Percentiles rank a stretch among this genome's conserved stretches.
Conservation (phyloP, 2,888 invertebrate species). For the Sesamia inferens region DNA sequence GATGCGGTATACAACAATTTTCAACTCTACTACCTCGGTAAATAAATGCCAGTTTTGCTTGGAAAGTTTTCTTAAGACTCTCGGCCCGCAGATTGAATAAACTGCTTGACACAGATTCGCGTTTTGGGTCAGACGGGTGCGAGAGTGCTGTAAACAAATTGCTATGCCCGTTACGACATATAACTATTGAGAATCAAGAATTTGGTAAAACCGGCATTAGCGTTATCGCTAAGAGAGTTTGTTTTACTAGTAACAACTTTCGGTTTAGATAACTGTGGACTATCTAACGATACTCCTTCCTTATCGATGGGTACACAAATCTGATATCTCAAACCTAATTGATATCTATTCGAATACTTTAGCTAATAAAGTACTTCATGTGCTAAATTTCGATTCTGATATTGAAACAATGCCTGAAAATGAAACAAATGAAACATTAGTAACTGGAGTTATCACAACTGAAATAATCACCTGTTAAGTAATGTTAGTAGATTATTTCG, state of each 20-base stretch:
- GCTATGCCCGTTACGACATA: constrained; percentile 83
- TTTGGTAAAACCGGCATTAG: constrained; percentile 30
- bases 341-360: constrained; percentile 11
- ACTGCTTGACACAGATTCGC: constrained; percentile 90
- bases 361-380: neutral
- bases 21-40: constrained; percentile 68
- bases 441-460: constrained; percentile 1
- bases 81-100: constrained; percentile 88
- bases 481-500: constrained; percentile 41
- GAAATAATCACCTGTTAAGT: constrained; percentile 47
- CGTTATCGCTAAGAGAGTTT: constrained; percentile 1
- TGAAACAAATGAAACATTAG: constrained; percentile 11
- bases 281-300: neutral
- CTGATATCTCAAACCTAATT: constrained; percentile 22
- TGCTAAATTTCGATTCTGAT: constrained; percentile 8
- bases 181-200: constrained; percentile 72
- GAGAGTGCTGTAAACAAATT: constrained; percentile 81
- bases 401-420: constrained; percentile 1
- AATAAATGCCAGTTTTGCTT: constrained; percentile 73
- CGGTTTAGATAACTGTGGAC: neutral
- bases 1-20: constrained; percentile 60
- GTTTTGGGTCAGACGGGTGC: constrained; percentile 88
- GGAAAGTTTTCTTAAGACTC: constrained; percentile 71
- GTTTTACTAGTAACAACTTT: constrained; percentile 3
- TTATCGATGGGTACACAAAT: constrained; percentile 23